Conservation (phyloP, 2,113 vertebrate genomes). For the Steatornis caripensis region DNA sequence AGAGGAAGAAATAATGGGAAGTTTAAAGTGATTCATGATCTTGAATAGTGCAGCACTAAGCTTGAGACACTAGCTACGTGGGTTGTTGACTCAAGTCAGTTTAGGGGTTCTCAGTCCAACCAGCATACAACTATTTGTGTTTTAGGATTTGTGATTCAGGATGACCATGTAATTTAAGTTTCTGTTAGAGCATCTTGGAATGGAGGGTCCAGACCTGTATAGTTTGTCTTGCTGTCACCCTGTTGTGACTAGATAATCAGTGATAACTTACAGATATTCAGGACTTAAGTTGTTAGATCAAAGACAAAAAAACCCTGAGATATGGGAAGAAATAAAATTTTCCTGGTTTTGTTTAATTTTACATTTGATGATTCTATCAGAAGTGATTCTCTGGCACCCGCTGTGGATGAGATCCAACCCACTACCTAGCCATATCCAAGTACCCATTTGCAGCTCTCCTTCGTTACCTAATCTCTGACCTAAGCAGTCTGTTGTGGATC, state of each 20-base stretch:
- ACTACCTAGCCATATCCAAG: background rate
- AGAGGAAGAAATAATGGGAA: background rate
- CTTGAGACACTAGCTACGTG: background rate
- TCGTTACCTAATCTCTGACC: background rate
- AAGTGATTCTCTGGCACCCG: background rate
- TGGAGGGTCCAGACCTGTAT: background rate
- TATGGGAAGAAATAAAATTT: background rate
- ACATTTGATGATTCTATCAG: background rate
- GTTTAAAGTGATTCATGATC: background rate
- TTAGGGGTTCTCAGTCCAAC: background rate
- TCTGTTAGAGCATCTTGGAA: background rate
- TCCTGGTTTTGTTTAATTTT: background rate
- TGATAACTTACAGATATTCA: background rate
- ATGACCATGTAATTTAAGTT: background rate
- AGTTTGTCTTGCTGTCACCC: background rate
- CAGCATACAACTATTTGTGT: background rate
- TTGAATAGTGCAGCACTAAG: background rate
- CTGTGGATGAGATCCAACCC: background rate
- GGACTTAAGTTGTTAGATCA: background rate
- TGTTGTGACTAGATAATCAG: background rate
- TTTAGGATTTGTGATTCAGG: background rate
- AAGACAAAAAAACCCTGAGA: background rate
- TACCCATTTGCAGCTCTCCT: background rate
- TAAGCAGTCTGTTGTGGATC: background rate
- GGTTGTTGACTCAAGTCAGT: background rate